These are phyloP conservation scores for Scrobipalpa atriplicella DNA, from an alignment of 2,888 invertebrate genomes.

Conservation along the genomic window DNA sequence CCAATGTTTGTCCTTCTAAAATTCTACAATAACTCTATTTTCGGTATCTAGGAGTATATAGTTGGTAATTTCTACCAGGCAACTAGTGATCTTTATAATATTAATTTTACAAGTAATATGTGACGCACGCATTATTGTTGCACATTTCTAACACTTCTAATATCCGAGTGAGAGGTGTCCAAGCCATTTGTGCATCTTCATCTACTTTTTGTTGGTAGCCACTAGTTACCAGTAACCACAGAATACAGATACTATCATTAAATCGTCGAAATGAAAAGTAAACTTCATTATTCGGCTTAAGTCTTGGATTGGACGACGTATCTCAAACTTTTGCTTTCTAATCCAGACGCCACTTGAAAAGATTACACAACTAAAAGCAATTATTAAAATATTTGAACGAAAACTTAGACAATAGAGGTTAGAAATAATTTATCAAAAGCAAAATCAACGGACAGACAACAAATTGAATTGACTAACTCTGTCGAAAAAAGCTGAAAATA, in stretches of 20 bases:
- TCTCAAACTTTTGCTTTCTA: conserved; percentile 62
- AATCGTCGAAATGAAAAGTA: conserved; percentile 63
- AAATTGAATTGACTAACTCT: no score
- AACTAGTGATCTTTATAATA: no score
- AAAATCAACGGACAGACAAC: no score
- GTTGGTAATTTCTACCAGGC: no score
- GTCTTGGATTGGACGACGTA: conserved; percentile 45
- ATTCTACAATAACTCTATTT: no score
- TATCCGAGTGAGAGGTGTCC: conserved; percentile 53
- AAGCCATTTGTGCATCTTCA: conserved; percentile 52
- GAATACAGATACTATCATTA: conserved; percentile 55
- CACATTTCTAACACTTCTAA: no score
- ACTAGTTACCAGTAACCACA: conserved; percentile 48
- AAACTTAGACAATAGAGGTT: neutral
- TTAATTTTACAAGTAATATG: no score
- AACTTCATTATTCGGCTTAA: conserved; percentile 47
- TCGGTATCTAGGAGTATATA: no score
- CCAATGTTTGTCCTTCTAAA: no score
- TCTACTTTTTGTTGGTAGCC: conserved; percentile 55
- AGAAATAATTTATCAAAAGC: neutral
- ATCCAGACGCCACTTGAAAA: conserved; percentile 36
- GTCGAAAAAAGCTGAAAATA: no score
- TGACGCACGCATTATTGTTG: no score
- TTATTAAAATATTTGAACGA: conserved; percentile 14
- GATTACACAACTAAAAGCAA: conserved; percentile 17